Evolutionary conservation across 2,113 vertebrate genomes (phyloP).

Genomic region (Entomyzon cyanotis): DNA sequence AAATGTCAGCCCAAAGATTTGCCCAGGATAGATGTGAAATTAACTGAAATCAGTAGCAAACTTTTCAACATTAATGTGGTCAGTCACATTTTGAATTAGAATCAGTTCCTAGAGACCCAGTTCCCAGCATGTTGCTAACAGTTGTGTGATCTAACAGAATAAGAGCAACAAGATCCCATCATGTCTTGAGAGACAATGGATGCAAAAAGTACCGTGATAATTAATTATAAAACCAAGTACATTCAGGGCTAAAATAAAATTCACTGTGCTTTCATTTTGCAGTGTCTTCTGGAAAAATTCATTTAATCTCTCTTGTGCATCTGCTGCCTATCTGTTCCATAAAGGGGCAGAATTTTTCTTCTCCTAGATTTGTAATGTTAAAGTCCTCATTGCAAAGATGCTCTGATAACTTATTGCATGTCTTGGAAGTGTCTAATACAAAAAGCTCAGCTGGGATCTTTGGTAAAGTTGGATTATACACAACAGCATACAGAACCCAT

Average conservation of each 20-base stretch:
- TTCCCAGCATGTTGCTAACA: neutral
- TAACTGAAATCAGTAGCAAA: neutral
- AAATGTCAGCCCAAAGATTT: neutral
- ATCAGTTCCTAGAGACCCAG: neutral
- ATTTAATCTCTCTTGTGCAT: neutral
- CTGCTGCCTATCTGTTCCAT: neutral
- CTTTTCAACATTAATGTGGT: neutral
- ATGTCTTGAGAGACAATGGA: neutral
- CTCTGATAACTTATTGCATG: neutral
- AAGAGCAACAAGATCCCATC: neutral
- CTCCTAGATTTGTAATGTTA: neutral
- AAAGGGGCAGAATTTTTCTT: neutral
- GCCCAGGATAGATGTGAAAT: neutral
- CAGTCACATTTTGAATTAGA: neutral
- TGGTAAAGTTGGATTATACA: neutral
- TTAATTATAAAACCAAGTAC: neutral
- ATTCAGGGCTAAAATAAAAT: neutral
- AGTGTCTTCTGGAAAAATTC: neutral
- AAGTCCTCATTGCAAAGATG: neutral
- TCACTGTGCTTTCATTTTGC: neutral
- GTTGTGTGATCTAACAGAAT: neutral
- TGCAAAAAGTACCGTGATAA: neutral
- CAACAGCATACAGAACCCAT: neutral
- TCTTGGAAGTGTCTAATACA: neutral
- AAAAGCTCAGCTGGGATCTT: neutral